Evolutionary conservation across 2,888 invertebrate genomes (phyloP), one percentile per base, ranked within the genome.

Genomic region (Pollenia amentaria): DNA sequence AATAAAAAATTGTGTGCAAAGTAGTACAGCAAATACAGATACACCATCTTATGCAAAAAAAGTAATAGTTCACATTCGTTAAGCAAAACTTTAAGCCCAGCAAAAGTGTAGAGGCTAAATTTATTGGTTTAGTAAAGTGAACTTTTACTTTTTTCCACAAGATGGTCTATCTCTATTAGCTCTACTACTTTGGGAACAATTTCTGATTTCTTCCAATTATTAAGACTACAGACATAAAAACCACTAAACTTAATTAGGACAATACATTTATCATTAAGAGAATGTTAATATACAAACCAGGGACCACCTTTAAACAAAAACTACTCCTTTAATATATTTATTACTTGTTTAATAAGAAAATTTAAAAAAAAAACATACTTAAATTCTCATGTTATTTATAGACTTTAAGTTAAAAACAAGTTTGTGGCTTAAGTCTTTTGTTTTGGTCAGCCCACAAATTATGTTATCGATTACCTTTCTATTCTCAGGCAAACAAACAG

Each of bases 401-500:
- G 72, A 78, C 46, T 80, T 55, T 16, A 7, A 72, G 55, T 18
- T 65, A 1, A 14, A 72, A 80, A 46, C 46, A 55, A 57, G 77
- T 73, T 82, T 72, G 81, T 81, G 16, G 65, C 81, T 62, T 67
- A 77, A 77, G 67, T 82, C 73, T 85, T 85, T 85, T 77, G 81
- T 80, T 85, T 81, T 40, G 2, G 16, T 11, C 64, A 46, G 48
- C 7, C 48, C 76, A 76, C 42, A 82, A 79, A 69, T 73, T 62
- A 62, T 67, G 53, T 62, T 79, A 78, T 76, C 62, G 12, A 55
- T 72, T 73, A 69, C 73, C 78, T 67, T 84, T 78, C 65, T 67
- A 84, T 84, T 78, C 73, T 73, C 69, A 21, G 2, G 44, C 10
- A 69, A 2, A 29, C 51, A 76, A 29, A 3, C 16, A 21, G 21